These are phyloP conservation scores for Biston betularia DNA, from an alignment of 2,888 invertebrate genomes.

Conservation along the genomic window DNA sequence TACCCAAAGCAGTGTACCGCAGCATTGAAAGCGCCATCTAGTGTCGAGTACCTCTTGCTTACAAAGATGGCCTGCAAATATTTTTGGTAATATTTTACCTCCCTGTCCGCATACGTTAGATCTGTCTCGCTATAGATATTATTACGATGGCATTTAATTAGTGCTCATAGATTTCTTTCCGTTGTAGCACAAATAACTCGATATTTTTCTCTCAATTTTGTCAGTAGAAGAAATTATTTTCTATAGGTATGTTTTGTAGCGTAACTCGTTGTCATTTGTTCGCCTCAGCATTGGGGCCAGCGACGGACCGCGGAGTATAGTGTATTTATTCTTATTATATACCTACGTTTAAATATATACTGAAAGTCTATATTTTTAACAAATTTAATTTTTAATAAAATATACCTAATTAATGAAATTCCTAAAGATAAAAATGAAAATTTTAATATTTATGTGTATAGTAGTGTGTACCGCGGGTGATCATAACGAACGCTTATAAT, in stretches of 20 bases:
- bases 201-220: conserved; percentile 67
- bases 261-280: conserved; percentile 63
- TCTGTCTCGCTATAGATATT: conserved; percentile 66
- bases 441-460: conserved; percentile 83
- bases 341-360: conserved; percentile 77
- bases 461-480: conserved; percentile 74
- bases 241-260: conserved; percentile 63
- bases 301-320: conserved; percentile 64
- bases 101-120: conserved; percentile 52
- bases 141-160: conserved; percentile 73
- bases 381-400: conserved; percentile 74
- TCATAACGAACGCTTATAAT: conserved; percentile 64
- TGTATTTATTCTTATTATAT: conserved; percentile 73
- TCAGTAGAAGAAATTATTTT: conserved; percentile 66
- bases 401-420: conserved; percentile 82
- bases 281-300: conserved; percentile 54
- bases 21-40: conserved; percentile 29
- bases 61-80: conserved; percentile 71
- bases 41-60: conserved; percentile 31
- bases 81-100: conserved; percentile 79
- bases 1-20: conserved; percentile 3
- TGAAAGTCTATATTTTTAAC: conserved; percentile 83
- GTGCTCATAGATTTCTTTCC: conserved; percentile 74
- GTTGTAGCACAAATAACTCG: conserved; percentile 67
- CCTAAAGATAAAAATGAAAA: conserved; percentile 81